Evolutionary conservation across 1,140 invertebrate species (phyloP).

Genomic region (Ostrea edulis): DNA sequence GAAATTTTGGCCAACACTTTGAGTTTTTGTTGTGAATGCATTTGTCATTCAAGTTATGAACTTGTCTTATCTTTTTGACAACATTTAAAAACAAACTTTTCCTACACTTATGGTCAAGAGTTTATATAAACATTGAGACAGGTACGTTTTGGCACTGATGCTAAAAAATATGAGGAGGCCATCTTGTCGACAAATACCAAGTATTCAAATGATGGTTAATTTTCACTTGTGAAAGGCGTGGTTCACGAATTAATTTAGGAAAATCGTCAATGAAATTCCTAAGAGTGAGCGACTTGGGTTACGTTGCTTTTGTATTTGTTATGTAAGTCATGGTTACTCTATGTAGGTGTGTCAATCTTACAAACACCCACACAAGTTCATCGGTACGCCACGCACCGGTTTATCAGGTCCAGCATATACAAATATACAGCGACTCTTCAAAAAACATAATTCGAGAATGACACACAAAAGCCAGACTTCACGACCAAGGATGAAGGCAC

Average conservation of each 20-base stretch:
- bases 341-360: background rate
- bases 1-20: background rate
- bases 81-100: background rate
- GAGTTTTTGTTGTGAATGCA: too few species aligned
- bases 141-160: background rate
- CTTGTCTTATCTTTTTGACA: too few species aligned
- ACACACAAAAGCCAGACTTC: too few species aligned
- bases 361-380: background rate
- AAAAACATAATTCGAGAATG: too few species aligned
- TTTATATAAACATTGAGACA: background rate
- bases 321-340: conserved; percentile 9
- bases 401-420: background rate
- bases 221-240: background rate
- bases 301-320: background rate
- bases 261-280: conserved; percentile 23
- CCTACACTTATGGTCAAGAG: background rate
- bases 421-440: too few species aligned
- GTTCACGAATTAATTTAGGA: background rate
- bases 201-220: too few species aligned
- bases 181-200: background rate
- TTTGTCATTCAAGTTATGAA: too few species aligned
- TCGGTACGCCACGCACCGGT: background rate
- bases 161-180: background rate
- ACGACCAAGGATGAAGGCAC: background rate
- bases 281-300: background rate